Base-by-base conservation (phyloP, 2,113 vertebrate species). In the Neomonachus schauinslandi region DNA sequence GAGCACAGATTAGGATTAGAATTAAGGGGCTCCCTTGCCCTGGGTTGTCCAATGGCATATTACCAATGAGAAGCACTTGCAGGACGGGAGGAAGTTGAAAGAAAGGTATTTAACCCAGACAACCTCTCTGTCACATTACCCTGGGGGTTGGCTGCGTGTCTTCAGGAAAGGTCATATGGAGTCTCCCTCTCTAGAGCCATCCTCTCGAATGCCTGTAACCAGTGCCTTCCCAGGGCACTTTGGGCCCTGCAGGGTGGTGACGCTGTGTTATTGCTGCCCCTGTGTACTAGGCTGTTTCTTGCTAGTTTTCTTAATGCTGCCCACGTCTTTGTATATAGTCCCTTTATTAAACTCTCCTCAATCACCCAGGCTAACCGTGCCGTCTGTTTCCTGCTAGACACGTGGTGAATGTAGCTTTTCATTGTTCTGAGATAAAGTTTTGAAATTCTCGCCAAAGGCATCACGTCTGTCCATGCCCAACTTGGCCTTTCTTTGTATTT, bases 1-100 rank as follows among this genome's bases (percentile, higher is more conserved):
- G 39, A 71, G 22, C 57, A 19, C 51, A 82, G 15, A 15, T 28
- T 18, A 1, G 2, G 57, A 77, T 26, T 63, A 77, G 19, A 36
- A 39, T 42, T 31, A 49, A 83, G 49, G 9, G 4, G 13, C 1
- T 57, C 8, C 7, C 16, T 51, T 67, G 46, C 22, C n/a, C 31
- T 13, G n/a, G 24, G 18, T 7, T 74, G 33, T 49, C 42, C 4
- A 4, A 5, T 28, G 28, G 13, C 46, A 18, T 59, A 71, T 69
- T 22, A 33, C 4, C 12, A 10, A 31, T 1, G 15, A 36, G 28
- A 93, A 55, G 6, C 11, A 51, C 4, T 2, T 3, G 1, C 0
- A 55, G 33, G 46, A 8, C 7, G 28, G 12, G 65, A 76, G 15
- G 22, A 63, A 5, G 26, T 19, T 57, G 18, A 65, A 46, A 51